A percentile compares a stretch with the other conserved stretches of the same genome.
phyloP scores from a whole-genome alignment of 2,113 vertebrate genomes.

The Nanorana parkeri region DNA sequence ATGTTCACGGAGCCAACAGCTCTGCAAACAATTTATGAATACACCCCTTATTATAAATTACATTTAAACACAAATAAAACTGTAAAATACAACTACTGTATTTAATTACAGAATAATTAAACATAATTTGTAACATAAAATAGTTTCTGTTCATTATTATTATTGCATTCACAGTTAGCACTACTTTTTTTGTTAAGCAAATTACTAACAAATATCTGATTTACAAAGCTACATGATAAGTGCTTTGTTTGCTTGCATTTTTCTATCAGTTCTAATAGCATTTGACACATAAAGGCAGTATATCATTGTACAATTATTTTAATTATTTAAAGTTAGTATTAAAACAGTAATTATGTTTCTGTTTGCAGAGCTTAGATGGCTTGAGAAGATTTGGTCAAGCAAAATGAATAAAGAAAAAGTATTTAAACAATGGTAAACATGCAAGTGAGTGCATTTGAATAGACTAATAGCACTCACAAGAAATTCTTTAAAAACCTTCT shows the following conservation, averaged over 20 bases:
- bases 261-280: background rate
- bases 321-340: background rate
- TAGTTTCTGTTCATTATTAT: background rate
- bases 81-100: too few relatives aligned
- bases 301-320: background rate
- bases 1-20: too few relatives aligned
- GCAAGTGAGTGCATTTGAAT: conserved; percentile 39
- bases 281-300: too few relatives aligned
- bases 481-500: conserved; percentile 50
- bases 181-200: too few relatives aligned
- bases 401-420: conserved; percentile 16
- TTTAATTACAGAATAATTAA: background rate
- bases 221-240: too few relatives aligned
- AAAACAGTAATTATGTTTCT: too few relatives aligned
- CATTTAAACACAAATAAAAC: too few relatives aligned
- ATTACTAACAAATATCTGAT: too few relatives aligned
- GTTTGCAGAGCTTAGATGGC: too few relatives aligned
- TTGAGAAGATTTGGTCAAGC: too few relatives aligned
- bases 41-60: too few relatives aligned
- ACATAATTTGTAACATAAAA: background rate
- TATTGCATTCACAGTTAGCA: background rate
- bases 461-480: conserved; percentile 42
- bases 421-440: conserved; percentile 40
- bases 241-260: background rate
- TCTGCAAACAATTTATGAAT: too few relatives aligned